Percentiles rank a stretch among this genome's conserved stretches.
Conservation (phyloP, 2,888 invertebrate species). For the Hanleya hanleyi region DNA sequence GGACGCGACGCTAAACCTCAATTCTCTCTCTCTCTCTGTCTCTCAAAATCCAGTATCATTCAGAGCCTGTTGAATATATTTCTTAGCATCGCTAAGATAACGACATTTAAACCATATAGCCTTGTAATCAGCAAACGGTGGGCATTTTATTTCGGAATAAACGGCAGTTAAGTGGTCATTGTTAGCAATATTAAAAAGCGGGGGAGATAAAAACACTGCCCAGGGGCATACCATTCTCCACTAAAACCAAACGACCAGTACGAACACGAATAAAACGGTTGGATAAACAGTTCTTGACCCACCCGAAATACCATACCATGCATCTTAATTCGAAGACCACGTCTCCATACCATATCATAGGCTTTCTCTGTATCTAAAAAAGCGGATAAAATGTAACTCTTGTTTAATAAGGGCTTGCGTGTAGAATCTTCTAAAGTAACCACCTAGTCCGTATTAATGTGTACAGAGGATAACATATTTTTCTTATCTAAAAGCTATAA, state of each 20-base stretch:
- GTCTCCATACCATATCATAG: background rate
- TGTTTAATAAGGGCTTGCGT: background rate
- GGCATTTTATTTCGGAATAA: background rate
- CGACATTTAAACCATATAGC: background rate
- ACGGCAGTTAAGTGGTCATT: background rate
- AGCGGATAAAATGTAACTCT: background rate
- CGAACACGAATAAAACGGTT: background rate
- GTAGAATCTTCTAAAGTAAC: background rate
- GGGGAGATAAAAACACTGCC: background rate
- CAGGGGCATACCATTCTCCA: background rate
- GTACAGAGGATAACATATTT: background rate
- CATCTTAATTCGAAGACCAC: background rate
- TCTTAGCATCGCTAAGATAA: background rate
- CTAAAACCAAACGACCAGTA: background rate
- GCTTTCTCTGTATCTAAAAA: background rate
- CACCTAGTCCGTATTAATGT: background rate
- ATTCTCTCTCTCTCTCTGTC: background rate
- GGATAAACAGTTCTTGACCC: background rate
- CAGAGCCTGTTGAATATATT: background rate
- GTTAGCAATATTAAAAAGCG: background rate
- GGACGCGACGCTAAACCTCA: too few relatives aligned
- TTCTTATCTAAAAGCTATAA: background rate
- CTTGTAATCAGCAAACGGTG: background rate
- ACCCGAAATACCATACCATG: background rate
- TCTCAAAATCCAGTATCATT: background rate